These are phyloP conservation scores for Danaus plexippus DNA, from an alignment of 1,140 invertebrate genomes.

Conservation along the genomic window DNA sequence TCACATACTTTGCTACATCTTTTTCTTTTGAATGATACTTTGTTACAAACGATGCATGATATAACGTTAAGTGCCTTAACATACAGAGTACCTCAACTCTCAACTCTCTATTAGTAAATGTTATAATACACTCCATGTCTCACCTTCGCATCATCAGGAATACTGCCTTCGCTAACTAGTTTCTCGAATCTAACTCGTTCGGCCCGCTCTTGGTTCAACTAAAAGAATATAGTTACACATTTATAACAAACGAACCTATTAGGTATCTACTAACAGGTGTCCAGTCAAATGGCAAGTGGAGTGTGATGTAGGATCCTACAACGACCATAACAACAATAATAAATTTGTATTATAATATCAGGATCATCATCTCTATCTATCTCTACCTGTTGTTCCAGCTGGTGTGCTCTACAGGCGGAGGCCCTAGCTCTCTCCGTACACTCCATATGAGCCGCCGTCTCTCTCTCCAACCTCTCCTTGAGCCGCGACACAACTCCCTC, in stretches of 20 bases:
- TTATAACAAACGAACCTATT: not conserved
- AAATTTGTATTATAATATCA: not conserved
- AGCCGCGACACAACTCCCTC: conserved; percentile 87
- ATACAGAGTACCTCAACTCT: no score
- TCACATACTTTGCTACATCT: no score
- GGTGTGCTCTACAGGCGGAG: conserved; percentile 81
- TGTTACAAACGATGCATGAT: no score
- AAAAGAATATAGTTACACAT: conserved; percentile 35
- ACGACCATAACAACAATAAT: not conserved
- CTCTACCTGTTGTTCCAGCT: conserved; percentile 76
- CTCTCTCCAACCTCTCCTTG: conserved; percentile 91
- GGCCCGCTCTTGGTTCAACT: conserved; percentile 86
- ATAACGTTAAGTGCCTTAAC: no score
- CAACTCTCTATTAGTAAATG: not conserved
- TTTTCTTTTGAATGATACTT: no score
- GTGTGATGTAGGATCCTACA: not conserved
- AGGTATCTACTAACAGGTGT: not conserved
- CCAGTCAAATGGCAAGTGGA: not conserved
- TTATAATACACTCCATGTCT: conserved; percentile 17
- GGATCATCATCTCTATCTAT: not conserved
- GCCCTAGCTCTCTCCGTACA: conserved; percentile 85
- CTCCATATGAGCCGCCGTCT: conserved; percentile 89
- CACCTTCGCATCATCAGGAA: conserved; percentile 94
- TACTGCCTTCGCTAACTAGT: conserved; percentile 87
- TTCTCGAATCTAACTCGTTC: conserved; percentile 88